Conservation (phyloP, 2,888 invertebrate species). For the Gandaritis pyraliata region DNA sequence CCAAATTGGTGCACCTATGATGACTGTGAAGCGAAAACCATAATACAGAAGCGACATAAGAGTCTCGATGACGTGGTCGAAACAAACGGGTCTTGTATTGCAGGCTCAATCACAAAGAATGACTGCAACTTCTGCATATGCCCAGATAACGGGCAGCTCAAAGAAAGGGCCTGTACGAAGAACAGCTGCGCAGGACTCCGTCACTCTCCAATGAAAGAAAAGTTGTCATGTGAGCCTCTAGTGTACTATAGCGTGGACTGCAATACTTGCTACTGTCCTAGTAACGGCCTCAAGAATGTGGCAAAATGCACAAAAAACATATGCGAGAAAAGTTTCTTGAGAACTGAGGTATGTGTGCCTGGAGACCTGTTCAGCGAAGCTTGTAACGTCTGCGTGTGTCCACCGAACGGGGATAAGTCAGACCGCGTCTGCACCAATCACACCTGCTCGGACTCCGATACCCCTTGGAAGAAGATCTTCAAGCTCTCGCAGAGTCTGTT, state of each 20-base stretch:
- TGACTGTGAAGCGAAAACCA: conserved; percentile 65
- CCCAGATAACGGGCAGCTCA: conserved; percentile 58
- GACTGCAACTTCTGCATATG: conserved; percentile 79
- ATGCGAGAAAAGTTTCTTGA: conserved; percentile 67
- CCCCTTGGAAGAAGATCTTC: conserved; percentile 63
- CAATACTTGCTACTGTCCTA: conserved; percentile 71
- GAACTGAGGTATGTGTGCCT: conserved; percentile 62
- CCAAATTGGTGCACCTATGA: conserved; percentile 77
- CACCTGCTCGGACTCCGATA: conserved; percentile 55
- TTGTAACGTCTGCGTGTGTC: conserved; percentile 78
- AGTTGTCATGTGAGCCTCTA: conserved; percentile 67
- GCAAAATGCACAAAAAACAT: conserved; percentile 73
- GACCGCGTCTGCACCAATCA: conserved; percentile 68
- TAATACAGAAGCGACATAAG: conserved; percentile 54
- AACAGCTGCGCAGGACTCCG: conserved; percentile 54
- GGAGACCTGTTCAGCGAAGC: conserved; percentile 70
- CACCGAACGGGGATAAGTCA: conserved; percentile 65
- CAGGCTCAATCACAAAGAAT: conserved; percentile 64
- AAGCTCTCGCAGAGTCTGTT: conserved; percentile 59
- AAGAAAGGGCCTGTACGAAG: conserved; percentile 66
- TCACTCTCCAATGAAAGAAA: conserved; percentile 37
- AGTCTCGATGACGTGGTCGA: conserved; percentile 23
- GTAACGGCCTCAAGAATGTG: conserved; percentile 70
- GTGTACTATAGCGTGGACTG: conserved; percentile 74
- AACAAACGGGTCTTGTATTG: conserved; percentile 53